Conservation (phyloP, 1,140 invertebrate species). For the Hypothenemus hampei region DNA sequence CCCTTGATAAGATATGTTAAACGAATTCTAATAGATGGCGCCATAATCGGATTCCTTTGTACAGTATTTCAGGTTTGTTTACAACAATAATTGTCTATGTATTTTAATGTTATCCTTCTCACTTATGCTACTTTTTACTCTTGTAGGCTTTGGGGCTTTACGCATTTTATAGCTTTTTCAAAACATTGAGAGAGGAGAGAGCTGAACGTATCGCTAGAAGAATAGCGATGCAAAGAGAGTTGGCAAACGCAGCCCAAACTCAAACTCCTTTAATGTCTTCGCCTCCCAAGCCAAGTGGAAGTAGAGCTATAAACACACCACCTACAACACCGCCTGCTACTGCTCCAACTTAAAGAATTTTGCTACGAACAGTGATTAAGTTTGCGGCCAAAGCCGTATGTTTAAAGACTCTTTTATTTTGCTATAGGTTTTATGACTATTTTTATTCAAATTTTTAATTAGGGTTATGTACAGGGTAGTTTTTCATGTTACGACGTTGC, state of each 20-base stretch:
- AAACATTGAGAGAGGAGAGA: slow-evolving; percentile 30
- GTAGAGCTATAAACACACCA: slow-evolving; percentile 1
- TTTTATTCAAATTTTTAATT: too few species aligned
- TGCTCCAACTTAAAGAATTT: slow-evolving; percentile 11
- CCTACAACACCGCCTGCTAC: slow-evolving; percentile 18
- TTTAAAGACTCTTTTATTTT: too few species aligned
- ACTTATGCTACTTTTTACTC: background rate
- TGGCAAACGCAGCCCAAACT: slow-evolving; percentile 7
- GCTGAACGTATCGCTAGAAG: slow-evolving; percentile 25
- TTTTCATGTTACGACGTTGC: too few species aligned
- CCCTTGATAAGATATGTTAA: slow-evolving; percentile 33
- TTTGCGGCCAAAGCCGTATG: too few species aligned
- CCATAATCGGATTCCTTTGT: slow-evolving; percentile 35
- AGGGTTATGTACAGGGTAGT: too few species aligned
- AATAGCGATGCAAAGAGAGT: slow-evolving; percentile 27
- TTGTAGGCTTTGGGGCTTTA: slow-evolving; percentile 31
- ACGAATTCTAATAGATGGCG: slow-evolving; percentile 34
- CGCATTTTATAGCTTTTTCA: slow-evolving; percentile 30
- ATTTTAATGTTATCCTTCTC: background rate
- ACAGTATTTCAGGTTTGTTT: slow-evolving; percentile 34
- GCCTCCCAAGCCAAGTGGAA: background rate
- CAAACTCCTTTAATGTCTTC: slow-evolving; percentile 1
- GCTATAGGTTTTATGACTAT: too few species aligned
- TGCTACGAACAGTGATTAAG: too few species aligned
- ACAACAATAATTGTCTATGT: background rate